These are phyloP conservation scores for Casuarius casuarius DNA, from an alignment of 2,113 vertebrate species.

Conservation along the genomic window DNA sequence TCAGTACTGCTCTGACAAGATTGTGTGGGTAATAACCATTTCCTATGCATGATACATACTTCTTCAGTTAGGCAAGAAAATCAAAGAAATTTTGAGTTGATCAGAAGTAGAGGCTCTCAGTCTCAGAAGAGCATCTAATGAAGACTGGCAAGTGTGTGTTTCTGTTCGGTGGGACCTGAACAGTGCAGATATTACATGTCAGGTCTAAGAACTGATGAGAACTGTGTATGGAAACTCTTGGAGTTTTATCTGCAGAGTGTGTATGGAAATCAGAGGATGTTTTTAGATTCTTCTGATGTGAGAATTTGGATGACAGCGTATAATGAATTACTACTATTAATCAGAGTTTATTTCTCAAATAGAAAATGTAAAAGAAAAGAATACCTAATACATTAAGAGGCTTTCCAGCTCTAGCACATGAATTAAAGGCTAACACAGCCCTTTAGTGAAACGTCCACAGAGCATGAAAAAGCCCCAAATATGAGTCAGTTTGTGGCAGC, in stretches of 20 bases:
- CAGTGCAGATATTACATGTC: neutral
- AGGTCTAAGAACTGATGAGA: neutral
- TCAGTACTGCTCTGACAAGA: neutral
- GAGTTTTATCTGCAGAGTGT: neutral
- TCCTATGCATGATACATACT: neutral
- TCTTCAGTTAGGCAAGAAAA: neutral
- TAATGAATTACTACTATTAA: neutral
- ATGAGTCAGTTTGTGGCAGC: conserved; percentile 1
- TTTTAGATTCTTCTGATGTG: neutral
- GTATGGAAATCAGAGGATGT: neutral
- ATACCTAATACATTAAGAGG: neutral
- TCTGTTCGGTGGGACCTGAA: neutral
- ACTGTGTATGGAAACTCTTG: neutral
- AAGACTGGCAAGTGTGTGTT: neutral
- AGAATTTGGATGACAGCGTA: neutral
- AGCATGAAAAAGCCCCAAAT: neutral
- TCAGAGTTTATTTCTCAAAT: neutral
- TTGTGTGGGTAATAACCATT: neutral
- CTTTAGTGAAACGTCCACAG: neutral
- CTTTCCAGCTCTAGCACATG: neutral
- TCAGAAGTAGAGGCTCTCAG: accelerated
- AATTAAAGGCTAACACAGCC: neutral
- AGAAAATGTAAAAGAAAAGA: neutral
- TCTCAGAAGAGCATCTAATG: neutral
- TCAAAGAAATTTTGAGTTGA: neutral